These are phyloP conservation scores for Actias luna DNA, from an alignment of 2,888 invertebrate species.

Conservation along the genomic window DNA sequence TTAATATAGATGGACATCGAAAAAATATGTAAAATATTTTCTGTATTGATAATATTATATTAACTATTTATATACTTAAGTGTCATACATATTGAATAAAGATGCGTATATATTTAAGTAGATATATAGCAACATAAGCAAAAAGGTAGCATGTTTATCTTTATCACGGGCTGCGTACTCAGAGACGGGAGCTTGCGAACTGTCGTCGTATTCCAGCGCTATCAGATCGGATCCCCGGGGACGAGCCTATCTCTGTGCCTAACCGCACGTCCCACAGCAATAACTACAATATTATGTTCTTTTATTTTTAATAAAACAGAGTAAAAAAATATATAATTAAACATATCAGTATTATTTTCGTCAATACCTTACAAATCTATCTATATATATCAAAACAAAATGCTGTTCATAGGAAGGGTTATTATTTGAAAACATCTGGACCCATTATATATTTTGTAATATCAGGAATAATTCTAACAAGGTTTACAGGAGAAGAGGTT, in stretches of 20 bases:
- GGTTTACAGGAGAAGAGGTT: too few species aligned
- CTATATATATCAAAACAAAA: too few species aligned
- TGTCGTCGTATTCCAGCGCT: conserved; percentile 71
- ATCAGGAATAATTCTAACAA: too few species aligned
- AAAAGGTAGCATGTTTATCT: conserved; percentile 38
- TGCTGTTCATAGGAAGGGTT: too few species aligned
- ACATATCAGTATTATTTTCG: background rate
- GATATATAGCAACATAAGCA: conserved; percentile 10
- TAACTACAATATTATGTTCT: conserved; percentile 39
- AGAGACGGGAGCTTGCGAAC: conserved; percentile 57
- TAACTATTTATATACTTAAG: background rate
- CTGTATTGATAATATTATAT: background rate
- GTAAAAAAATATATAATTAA: background rate
- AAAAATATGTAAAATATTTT: background rate
- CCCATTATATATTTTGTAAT: too few species aligned
- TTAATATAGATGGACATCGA: too few species aligned
- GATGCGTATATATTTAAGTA: conserved; percentile 1
- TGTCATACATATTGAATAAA: background rate
- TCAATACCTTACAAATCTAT: background rate
- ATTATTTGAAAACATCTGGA: too few species aligned
- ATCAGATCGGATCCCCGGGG: conserved; percentile 62
- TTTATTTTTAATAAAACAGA: conserved; percentile 27
- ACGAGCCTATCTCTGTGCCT: conserved; percentile 44
- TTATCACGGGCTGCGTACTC: conserved; percentile 37
- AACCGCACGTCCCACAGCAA: conserved; percentile 30